phyloP scores from a whole-genome alignment of 2,888 invertebrate species.

The Agrochola lota region DNA sequence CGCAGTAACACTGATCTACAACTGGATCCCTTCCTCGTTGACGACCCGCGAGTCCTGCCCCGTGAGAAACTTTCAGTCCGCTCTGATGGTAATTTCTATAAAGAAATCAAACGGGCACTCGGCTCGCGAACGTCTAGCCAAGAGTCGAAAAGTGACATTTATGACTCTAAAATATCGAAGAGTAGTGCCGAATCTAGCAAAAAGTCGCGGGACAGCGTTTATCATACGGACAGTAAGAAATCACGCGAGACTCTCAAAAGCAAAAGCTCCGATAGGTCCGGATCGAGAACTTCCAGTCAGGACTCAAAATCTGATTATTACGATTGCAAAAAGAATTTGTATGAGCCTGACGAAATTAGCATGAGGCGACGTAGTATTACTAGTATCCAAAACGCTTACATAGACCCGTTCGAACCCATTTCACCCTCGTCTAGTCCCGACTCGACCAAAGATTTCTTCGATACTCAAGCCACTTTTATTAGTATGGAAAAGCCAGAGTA shows the following conservation, averaged over 20 bases:
- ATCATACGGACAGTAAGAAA: conserved; percentile 92
- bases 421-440: conserved; percentile 93
- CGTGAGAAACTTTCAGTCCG: conserved; percentile 93
- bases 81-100: conserved; percentile 94
- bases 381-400: conserved; percentile 84
- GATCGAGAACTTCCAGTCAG: conserved; percentile 92
- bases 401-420: conserved; percentile 85
- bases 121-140: conserved; percentile 93
- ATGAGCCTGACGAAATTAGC: conserved; percentile 82
- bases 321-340: conserved; percentile 91
- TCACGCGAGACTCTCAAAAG: conserved; percentile 92
- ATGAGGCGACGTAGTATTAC: conserved; percentile 80
- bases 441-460: conserved; percentile 91
- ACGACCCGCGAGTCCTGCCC: conserved; percentile 94
- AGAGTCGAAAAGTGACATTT: conserved; percentile 93
- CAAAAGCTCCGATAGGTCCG: conserved; percentile 91
- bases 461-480: conserved; percentile 88
- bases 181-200: conserved; percentile 92
- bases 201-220: conserved; percentile 92
- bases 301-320: conserved; percentile 94
- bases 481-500: conserved; percentile 86
- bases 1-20: conserved; percentile 93
- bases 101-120: conserved; percentile 92
- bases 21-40: conserved; percentile 94
- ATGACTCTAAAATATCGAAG: conserved; percentile 92